Evolutionary conservation across 2,888 invertebrate genomes (phyloP), one percentile per base, ranked within the genome.

Genomic region (Boloria selene): DNA sequence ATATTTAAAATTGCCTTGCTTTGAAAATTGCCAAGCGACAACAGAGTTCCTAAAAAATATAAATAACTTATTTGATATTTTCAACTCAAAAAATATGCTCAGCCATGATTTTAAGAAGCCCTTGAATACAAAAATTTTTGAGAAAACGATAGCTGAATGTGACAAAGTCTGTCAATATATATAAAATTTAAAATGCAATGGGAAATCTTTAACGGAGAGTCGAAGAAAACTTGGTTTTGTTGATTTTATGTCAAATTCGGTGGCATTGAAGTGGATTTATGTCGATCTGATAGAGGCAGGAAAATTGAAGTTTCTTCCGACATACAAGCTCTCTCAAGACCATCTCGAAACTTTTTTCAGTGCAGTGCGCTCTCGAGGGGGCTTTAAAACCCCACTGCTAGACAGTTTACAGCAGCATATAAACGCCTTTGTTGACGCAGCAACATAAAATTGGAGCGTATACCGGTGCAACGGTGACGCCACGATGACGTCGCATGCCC

Each of bases 351-450:
- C 44, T 44, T 44, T 44, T 44, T 44, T 44, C 14, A 44, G 44
- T 14, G 44, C 44, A 44, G 14, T 44, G 10, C 10, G 44, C 10
- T 44, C 64, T 64, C 44, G 52, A 58, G 65, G 62, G 13, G 65
- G 54, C 44, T 65, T 61, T 61, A 59, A 53, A 73, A 73, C 51
- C 73, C 71, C 7, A 68, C 68, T 31, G 22, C 22, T 22, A 22
- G 22, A 22, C 22, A 22, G 22, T 22, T 22, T 22, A 22, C 22
- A 22, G 22, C 22, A 22, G 22, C 22, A 22, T 22, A 22, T 22
- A 22, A 22, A 22, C 22, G 22, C 22, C 22, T 22, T n/a, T n/a
- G n/a, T n/a, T n/a, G n/a, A n/a, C n/a, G n/a, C n/a, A n/a, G n/a
- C n/a, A n/a, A n/a, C n/a, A n/a, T n/a, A n/a, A n/a, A n/a, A n/a